These are phyloP conservation scores for Harpagoxenus sublaevis DNA, from an alignment of 2,888 invertebrate species.

Conservation along the genomic window DNA sequence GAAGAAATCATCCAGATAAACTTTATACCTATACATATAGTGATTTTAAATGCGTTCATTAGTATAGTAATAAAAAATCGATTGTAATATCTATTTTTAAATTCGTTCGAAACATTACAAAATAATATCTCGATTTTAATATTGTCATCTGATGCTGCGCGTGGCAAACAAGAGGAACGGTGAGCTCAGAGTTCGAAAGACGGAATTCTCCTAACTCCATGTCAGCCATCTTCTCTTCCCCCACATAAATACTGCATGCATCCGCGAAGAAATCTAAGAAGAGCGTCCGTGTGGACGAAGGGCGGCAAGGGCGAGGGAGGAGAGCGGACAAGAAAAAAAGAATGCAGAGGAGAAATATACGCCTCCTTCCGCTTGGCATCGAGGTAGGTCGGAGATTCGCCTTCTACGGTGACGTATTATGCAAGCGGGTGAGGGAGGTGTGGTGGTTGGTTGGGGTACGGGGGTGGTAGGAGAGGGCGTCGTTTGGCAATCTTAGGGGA, in stretches of 20 bases:
- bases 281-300: slow-evolving; percentile 22
- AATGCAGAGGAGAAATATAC: slow-evolving; percentile 71
- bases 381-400: slow-evolving; percentile 72
- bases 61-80: not conserved
- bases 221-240: slow-evolving; percentile 42
- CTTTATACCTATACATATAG: not conserved
- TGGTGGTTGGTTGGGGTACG: slow-evolving; percentile 66
- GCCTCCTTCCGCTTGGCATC: slow-evolving; percentile 47
- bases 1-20: slow-evolving; percentile 1
- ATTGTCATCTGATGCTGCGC: not conserved
- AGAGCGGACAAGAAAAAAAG: slow-evolving; percentile 41
- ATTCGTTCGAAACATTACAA: not conserved
- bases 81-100: not conserved
- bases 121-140: not conserved
- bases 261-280: slow-evolving; percentile 66
- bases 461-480: slow-evolving; percentile 78
- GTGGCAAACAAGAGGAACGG: not conserved
- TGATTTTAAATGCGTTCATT: not conserved
- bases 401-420: slow-evolving; percentile 83
- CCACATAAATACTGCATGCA: slow-evolving; percentile 59
- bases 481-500: slow-evolving; percentile 86
- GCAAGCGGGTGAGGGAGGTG: slow-evolving; percentile 65
- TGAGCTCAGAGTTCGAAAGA: not conserved
- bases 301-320: not conserved
- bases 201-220: slow-evolving; percentile 3